Base-by-base conservation (phyloP, 30 jellyfish, hydroid and myxozoan genomes). In the Hydra vulgaris region DNA sequence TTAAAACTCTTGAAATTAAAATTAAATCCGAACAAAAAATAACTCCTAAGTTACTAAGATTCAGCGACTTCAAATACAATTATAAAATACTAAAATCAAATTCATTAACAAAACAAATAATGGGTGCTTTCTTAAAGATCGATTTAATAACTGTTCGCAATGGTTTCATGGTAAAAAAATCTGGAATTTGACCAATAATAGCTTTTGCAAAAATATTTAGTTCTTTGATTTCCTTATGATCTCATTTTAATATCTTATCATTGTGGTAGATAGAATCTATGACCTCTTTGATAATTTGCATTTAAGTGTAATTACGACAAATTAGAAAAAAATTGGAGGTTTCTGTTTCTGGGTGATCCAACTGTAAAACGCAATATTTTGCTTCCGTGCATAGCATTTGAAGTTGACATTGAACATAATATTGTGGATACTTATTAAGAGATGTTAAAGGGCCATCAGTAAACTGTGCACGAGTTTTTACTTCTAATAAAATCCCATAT, bases 321-420 rank as follows among this genome's bases (percentile, higher is more conserved):
- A 73, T 17, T 26, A 73, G 54, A 73, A 73, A 73, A 26, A 73
- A 73, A 73, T 73, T 73, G 4, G 68, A 19, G 53, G 54, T 1
- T 26, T 21, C 81, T 21, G 81, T 73, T 26, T 73, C 81, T 1
- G 81, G 81, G 81, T 73, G 81, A 25, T 73, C 7, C 23, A 74
- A 73, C 66, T 73, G 61, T 73, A 73, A 25, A 4, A 73, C 40
- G 66, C 81, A 73, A 26, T 21, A 73, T 73, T 73, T 74, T 73
- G 81, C 81, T 5, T 7, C 81, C 54, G 61, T 19, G 66, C 81
- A n/a, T n/a, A n/a, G n/a, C 54, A 23, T 19, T 23, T 26, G 66
- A 73, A 73, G 74, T 26, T 26, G 75, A 15, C 75, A 68, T 68
- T 68, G 75, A 68, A 68, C 27, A 68, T 68, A n/a, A 23, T 68